Evolutionary conservation across 1,140 invertebrate species (phyloP).

Genomic region (Halyomorpha halys): DNA sequence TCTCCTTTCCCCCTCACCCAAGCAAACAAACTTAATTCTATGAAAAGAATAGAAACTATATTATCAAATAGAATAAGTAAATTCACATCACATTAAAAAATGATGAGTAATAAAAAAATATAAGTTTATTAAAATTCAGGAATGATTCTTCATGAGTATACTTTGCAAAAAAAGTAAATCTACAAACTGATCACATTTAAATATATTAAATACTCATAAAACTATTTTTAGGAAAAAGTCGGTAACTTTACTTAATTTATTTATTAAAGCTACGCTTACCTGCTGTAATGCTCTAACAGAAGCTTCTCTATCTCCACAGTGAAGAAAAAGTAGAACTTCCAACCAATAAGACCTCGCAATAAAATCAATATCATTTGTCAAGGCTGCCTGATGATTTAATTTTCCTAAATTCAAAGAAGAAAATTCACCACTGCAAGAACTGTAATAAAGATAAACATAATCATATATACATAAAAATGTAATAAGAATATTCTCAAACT

Average conservation of each 20-base stretch:
- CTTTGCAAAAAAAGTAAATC: too few relatives aligned
- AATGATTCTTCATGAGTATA: too few relatives aligned
- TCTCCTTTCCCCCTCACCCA: too few relatives aligned
- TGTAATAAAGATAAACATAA: slow-evolving; percentile 24
- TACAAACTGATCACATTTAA: too few relatives aligned
- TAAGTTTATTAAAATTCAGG: too few relatives aligned
- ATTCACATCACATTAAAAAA: too few relatives aligned
- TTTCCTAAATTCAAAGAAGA: slow-evolving; percentile 29
- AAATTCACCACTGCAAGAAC: slow-evolving; percentile 30
- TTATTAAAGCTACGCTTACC: slow-evolving; percentile 2
- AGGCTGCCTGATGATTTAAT: slow-evolving; percentile 22
- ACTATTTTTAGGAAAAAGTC: too few relatives aligned
- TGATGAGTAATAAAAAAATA: too few relatives aligned
- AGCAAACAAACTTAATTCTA: too few relatives aligned
- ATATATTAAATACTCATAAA: too few relatives aligned
- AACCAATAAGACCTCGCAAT: slow-evolving; percentile 30
- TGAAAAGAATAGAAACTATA: too few relatives aligned
- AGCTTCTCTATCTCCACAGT: slow-evolving; percentile 27
- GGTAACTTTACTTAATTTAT: neutral
- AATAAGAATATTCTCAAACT: neutral
- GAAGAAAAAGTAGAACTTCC: slow-evolving; percentile 29
- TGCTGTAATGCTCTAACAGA: slow-evolving; percentile 24
- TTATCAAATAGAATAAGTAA: too few relatives aligned
- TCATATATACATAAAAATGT: neutral
- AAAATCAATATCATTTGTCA: slow-evolving; percentile 21